phyloP scores from a whole-genome alignment of 2,888 invertebrate species.

The Mythimna vitellina region DNA sequence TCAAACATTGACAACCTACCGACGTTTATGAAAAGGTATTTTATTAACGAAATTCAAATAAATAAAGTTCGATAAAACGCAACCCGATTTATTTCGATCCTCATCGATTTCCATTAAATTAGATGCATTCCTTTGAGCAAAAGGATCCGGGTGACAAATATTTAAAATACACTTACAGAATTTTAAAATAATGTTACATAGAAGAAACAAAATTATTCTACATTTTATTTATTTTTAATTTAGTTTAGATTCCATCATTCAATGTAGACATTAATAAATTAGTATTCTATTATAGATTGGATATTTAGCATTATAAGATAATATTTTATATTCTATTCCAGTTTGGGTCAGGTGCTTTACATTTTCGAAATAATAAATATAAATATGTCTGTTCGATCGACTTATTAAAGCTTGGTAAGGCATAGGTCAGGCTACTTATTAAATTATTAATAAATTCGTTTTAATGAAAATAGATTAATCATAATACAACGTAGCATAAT shows the following conservation, averaged over 20 bases:
- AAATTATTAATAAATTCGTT: conserved; percentile 3
- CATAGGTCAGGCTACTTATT: conserved; percentile 23
- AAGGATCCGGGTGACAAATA: conserved; percentile 43
- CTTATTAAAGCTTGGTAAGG: background rate
- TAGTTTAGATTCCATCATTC: conserved; percentile 1
- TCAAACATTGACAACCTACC: background rate
- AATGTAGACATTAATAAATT: conserved; percentile 43
- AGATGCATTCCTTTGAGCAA: conserved; percentile 28
- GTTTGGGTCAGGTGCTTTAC: conserved; percentile 26
- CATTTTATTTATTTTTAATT: conserved; percentile 23
- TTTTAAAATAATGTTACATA: conserved; percentile 21
- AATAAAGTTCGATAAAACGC: conserved; percentile 6
- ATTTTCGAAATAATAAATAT: conserved; percentile 13
- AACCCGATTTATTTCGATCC: conserved; percentile 26
- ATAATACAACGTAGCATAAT: background rate
- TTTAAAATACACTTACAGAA: conserved; percentile 10
- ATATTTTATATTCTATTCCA: conserved; percentile 38
- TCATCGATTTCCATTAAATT: conserved; percentile 42
- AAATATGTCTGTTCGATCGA: conserved; percentile 1
- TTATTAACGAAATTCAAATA: conserved; percentile 18
- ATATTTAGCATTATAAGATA: conserved; percentile 18
- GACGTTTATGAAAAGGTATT: conserved; percentile 1
- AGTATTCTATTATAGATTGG: conserved; percentile 15
- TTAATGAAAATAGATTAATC: background rate
- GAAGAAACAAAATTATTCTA: conserved; percentile 2